Base-by-base conservation (phyloP, 2,888 invertebrate species). In the Thera obeliscata region DNA sequence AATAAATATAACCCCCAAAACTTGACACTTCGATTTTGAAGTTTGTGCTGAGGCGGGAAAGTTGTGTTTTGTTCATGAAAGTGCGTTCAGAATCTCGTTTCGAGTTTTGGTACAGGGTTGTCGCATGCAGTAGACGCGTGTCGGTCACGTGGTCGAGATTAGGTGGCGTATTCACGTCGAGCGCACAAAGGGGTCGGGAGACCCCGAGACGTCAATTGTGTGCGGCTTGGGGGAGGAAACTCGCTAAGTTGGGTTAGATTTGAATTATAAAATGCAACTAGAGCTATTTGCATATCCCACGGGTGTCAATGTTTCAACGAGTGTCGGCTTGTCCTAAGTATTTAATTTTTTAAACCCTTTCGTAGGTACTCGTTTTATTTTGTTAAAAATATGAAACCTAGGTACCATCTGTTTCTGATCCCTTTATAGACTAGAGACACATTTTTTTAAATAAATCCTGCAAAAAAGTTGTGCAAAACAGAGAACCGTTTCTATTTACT, bases 281-380 rank as follows among this genome's bases (percentile, higher is more conserved):
- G 81, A 84, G 83, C 84, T 93, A 93, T 93, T 93, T 93, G 90
- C 91, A 92, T 91, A 91, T 93, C 93, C 91, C 93, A 93, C 92
- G 92, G 78, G 79, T 78, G 73, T 78, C 62, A 64, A 67, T 70
- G 70, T 72, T 73, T 72, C 60, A 55, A 8, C 41, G 8, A 61
- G 54, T 58, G 64, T 48, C 46, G 59, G 60, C 57, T 35, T 52
- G 9, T 67, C 38, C 7, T 43, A 6, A 56, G 49, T 46, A 50
- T 62, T 35, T 55, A 58, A 57, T 61, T 61, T 58, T 58, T 50
- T 33, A 50, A 50, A 22, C 22, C 22, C 22, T 22, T 22, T 22
- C 22, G 22, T 22, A 22, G 22, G 22, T 22, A 22, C 22, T 22
- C 22, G 22, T 22, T 1, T 22, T 22, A 22, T 22, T 22, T 22